Evolutionary conservation across 2,113 vertebrate genomes (phyloP).

Genomic region (Cricetomys ansorgei): DNA sequence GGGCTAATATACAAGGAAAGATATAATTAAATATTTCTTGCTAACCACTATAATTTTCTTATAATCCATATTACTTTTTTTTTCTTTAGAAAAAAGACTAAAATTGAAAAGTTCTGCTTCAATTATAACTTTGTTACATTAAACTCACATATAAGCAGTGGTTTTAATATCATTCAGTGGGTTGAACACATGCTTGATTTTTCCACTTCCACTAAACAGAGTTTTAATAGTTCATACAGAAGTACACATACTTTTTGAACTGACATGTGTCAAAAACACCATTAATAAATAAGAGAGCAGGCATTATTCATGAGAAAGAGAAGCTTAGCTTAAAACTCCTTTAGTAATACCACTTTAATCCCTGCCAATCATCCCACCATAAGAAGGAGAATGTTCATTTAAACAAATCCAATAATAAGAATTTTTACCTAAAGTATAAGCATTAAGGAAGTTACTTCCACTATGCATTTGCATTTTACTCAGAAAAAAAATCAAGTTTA

Average conservation of each 20-base stretch:
- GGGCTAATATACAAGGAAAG: conserved; percentile 28
- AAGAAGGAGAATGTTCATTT: conserved; percentile 59
- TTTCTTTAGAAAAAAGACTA: background rate
- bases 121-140: conserved; percentile 65
- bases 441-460: background rate
- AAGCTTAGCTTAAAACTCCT: background rate
- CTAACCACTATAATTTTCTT: conserved; percentile 16
- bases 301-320: conserved; percentile 63
- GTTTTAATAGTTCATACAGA: conserved; percentile 8
- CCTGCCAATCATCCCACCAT: conserved; percentile 55
- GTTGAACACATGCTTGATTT: background rate
- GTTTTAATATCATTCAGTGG: conserved; percentile 36
- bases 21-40: conserved; percentile 61
- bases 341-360: conserved; percentile 56
- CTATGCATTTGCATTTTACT: background rate
- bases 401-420: conserved; percentile 61
- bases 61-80: conserved; percentile 57
- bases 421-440: conserved; percentile 21
- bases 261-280: conserved; percentile 60
- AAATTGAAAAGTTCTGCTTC: conserved; percentile 56
- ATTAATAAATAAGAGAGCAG: conserved; percentile 63
- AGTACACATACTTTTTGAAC: background rate
- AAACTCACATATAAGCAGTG: conserved; percentile 23
- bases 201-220: background rate
- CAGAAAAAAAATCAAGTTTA: background rate